Evolutionary conservation across 1,140 invertebrate genomes (phyloP).

Genomic region (Drosophila repletoides): DNA sequence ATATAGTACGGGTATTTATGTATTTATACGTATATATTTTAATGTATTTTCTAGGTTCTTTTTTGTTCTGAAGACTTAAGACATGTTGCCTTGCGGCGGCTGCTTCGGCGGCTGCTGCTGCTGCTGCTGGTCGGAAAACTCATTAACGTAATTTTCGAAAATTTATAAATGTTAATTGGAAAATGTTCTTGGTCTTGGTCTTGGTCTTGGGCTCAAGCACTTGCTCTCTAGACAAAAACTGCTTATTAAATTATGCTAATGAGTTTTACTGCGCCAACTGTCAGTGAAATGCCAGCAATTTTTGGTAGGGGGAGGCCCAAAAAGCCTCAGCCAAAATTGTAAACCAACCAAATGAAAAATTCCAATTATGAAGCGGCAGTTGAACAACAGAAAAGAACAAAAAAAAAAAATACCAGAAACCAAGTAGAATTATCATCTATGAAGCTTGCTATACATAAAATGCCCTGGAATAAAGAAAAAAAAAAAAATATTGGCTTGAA

Average conservation of each 20-base stretch:
- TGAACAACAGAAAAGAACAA: slow-evolving; percentile 24
- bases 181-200: slow-evolving; percentile 56
- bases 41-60: slow-evolving; percentile 24
- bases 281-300: slow-evolving; percentile 41
- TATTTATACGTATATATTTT: slow-evolving; percentile 2
- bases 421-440: too few species aligned
- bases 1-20: slow-evolving; percentile 10
- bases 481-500: too few species aligned
- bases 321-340: slow-evolving; percentile 5
- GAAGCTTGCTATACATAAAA: too few species aligned
- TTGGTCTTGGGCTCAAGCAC: slow-evolving; percentile 7
- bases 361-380: slow-evolving; percentile 58
- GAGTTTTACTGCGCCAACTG: slow-evolving; percentile 55
- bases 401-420: not conserved
- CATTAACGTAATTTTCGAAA: slow-evolving; percentile 78
- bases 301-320: not conserved
- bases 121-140: too few species aligned
- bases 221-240: slow-evolving; percentile 50
- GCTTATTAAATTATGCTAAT: slow-evolving; percentile 81
- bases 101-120: too few species aligned
- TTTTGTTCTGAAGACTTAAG: slow-evolving; percentile 55
- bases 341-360: slow-evolving; percentile 51
- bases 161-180: slow-evolving; percentile 80
- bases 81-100: slow-evolving; percentile 45
- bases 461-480: too few species aligned